phyloP scores from a whole-genome alignment of 2,797 vertebrate genomes.

The Falco berigora region DNA sequence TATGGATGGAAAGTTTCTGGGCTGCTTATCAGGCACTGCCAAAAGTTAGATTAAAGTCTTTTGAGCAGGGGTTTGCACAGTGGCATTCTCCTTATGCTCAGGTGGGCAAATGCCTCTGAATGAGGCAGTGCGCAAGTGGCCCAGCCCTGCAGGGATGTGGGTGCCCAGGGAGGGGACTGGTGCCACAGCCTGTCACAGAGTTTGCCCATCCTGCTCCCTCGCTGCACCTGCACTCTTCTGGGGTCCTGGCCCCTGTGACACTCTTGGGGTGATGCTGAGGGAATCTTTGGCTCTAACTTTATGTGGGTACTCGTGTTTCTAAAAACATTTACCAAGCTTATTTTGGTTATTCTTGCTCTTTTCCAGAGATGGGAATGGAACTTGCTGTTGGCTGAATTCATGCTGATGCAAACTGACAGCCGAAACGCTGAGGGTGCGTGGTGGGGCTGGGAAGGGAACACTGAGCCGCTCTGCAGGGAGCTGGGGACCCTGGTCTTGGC shows the following conservation, averaged over 20 bases:
- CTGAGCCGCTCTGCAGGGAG: neutral
- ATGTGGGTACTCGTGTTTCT: neutral
- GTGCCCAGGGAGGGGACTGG: neutral
- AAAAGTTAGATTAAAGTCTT: neutral
- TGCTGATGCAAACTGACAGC: neutral
- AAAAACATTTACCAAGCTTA: neutral
- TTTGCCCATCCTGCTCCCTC: neutral
- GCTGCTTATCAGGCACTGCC: conserved; percentile 17
- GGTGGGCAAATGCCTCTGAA: neutral
- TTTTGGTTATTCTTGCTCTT: neutral
- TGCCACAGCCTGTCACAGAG: neutral
- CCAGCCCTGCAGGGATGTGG: neutral
- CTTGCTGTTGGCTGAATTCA: neutral
- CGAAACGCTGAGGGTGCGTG: accelerated
- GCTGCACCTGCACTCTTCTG: accelerated
- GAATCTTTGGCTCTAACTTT: neutral
- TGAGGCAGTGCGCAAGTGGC: neutral
- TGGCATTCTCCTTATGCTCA: neutral
- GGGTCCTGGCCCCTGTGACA: accelerated
- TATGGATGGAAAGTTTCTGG: conserved; percentile 39
- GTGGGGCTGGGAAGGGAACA: accelerated
- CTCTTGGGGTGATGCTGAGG: neutral
- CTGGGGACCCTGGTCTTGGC: neutral
- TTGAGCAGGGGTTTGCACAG: neutral
- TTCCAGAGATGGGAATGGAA: conserved; percentile 2